A percentile compares a stretch with the other conserved stretches of the same genome.
phyloP scores from a whole-genome alignment of 2,113 vertebrate genomes.

The Bostrychus sinensis region DNA sequence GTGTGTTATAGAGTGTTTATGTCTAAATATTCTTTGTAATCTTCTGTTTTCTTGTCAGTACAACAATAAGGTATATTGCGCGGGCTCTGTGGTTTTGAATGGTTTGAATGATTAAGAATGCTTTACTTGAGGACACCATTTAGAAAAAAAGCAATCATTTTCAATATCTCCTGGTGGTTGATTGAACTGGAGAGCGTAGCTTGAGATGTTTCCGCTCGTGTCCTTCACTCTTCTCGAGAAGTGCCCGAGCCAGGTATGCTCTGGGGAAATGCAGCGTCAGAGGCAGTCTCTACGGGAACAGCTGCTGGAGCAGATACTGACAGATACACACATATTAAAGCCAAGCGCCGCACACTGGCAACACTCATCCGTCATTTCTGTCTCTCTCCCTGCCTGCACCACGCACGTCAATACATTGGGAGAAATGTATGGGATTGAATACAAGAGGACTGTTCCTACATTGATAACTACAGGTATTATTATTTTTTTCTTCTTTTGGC shows the following conservation, averaged over 20 bases:
- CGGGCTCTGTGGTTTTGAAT: background rate
- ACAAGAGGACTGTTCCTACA: background rate
- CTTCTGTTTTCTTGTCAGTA: too few species aligned
- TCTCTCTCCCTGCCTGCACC: slow-evolving; percentile 17
- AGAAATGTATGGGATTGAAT: background rate
- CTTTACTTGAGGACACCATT: background rate
- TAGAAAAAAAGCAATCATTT: background rate
- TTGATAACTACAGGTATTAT: background rate
- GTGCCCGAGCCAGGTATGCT: slow-evolving; percentile 26
- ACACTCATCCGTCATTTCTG: slow-evolving; percentile 6
- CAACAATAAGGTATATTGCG: too few species aligned
- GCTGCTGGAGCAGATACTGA: slow-evolving; percentile 51
- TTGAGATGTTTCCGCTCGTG: slow-evolving; percentile 8
- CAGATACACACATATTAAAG: background rate
- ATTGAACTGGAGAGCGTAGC: background rate
- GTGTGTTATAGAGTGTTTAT: too few species aligned
- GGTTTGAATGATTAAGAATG: background rate
- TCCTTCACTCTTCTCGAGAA: slow-evolving; percentile 4
- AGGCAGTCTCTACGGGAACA: slow-evolving; percentile 44
- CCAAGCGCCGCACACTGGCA: slow-evolving; percentile 7
- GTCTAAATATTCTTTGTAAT: too few species aligned
- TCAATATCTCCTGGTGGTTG: background rate
- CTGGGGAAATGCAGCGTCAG: slow-evolving; percentile 41
- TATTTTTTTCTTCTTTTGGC: background rate
- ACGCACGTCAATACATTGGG: background rate